Percentiles rank a stretch among this genome's conserved stretches.
Conservation (phyloP, 2,888 invertebrate genomes). For the Agapostemon virescens region DNA sequence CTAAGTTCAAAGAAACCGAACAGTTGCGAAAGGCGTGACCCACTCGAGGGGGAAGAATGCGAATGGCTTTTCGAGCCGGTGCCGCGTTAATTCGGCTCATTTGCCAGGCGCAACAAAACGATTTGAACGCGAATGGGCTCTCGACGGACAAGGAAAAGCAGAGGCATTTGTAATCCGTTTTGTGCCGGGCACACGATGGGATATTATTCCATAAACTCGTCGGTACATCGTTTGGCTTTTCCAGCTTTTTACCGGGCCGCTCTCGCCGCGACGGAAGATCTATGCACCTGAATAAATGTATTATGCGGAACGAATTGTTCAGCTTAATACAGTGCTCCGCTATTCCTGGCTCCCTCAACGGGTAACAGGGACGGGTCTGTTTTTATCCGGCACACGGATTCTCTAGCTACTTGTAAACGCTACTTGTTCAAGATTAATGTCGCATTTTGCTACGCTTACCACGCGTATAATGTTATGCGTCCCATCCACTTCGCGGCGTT, state of each 20-base stretch:
- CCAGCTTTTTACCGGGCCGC: constrained; percentile 21
- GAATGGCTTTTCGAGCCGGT: constrained; percentile 29
- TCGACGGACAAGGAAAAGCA: constrained; percentile 8
- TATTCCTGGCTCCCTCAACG: constrained; percentile 27
- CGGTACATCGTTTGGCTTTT: constrained; percentile 23
- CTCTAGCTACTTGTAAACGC: constrained; percentile 15
- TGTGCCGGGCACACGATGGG: background rate
- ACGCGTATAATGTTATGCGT: constrained; percentile 34
- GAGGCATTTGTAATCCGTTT: constrained; percentile 38
- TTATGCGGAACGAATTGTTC: constrained; percentile 29
- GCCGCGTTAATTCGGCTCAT: constrained; percentile 32
- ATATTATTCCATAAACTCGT: constrained; percentile 31
- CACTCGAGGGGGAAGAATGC: constrained; percentile 6
- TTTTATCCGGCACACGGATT: constrained; percentile 9
- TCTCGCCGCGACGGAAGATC: constrained; percentile 13
- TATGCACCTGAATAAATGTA: constrained; percentile 16
- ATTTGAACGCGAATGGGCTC: background rate
- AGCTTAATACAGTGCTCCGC: constrained; percentile 33
- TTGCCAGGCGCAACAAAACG: constrained; percentile 1
- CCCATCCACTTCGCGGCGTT: constrained; percentile 17
- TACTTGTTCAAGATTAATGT: constrained; percentile 39
- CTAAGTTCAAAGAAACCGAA: constrained; percentile 9
- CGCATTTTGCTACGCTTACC: constrained; percentile 36
- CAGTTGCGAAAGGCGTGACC: background rate
- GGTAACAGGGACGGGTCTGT: constrained; percentile 19